Evolutionary conservation across 1,140 invertebrate species (phyloP).

Genomic region (Chlorops oryzae): DNA sequence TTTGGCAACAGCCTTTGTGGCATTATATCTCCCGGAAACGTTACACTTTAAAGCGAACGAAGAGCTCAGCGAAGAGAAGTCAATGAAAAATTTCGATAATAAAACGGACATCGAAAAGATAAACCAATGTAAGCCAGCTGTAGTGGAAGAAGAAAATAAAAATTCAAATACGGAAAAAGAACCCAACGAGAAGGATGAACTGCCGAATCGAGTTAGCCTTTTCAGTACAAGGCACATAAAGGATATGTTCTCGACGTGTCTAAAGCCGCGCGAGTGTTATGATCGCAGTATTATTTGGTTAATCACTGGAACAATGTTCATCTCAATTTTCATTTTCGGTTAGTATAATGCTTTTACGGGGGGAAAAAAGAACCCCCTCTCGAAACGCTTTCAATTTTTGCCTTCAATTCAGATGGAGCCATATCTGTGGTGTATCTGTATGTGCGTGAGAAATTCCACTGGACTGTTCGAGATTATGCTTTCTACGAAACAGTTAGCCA

Average conservation of each 20-base stretch:
- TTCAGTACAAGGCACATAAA: conserved; percentile 55
- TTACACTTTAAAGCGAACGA: conserved; percentile 23
- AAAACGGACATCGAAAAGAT: neutral
- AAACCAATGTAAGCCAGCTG: neutral
- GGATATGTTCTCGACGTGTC: conserved; percentile 56
- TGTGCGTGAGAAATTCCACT: conserved; percentile 58
- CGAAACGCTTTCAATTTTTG: neutral
- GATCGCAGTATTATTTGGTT: conserved; percentile 57
- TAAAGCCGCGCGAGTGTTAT: conserved; percentile 55
- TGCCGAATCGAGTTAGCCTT: too few relatives aligned
- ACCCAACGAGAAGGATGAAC: neutral
- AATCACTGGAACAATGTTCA: conserved; percentile 53
- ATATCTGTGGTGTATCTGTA: conserved; percentile 57
- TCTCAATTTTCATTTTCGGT: conserved; percentile 53
- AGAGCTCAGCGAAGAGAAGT: too few relatives aligned
- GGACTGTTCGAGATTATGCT: conserved; percentile 58
- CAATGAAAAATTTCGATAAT: conserved; percentile 5
- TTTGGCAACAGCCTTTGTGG: conserved; percentile 28
- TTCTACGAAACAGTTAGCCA: conserved; percentile 50
- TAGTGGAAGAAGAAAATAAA: neutral
- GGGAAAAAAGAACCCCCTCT: neutral
- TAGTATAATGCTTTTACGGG: conserved; percentile 12
- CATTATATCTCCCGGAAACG: conserved; percentile 38
- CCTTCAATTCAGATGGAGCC: conserved; percentile 29
- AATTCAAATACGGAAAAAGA: neutral